Evolutionary conservation across 2,113 vertebrate genomes (phyloP), one percentile per base, ranked within the genome.

Genomic region (Oncorhynchus keta): DNA sequence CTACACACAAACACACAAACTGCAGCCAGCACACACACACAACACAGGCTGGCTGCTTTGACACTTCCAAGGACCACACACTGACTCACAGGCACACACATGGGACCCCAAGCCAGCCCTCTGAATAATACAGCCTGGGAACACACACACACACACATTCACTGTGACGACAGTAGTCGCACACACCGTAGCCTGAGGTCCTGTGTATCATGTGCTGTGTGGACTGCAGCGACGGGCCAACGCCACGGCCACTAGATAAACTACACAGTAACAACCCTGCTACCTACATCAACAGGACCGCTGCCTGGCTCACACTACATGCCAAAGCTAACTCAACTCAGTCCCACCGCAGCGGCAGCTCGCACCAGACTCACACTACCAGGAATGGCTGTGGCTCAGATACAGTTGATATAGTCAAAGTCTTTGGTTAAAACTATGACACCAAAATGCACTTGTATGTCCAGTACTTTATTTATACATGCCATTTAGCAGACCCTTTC

Each of bases 41-140:
- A 80, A 70, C 84, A 84, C 86, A 90, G 75, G 74, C 86, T 86
- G 61, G 12, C 71, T 78, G 84, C 85, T 86, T 83, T 81, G 88
- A 93, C 88, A 91, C 90, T 87, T 90, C 78, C 88, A 89, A 76
- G 84, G 92, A 92, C 92, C 92, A 92, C 92, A 93, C 90, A 92
- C 84, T 82, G 86, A 85, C 81, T 86, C 84, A 76, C 65, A 72
- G 67, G 76, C 18, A 80, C 79, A 77, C 85, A 87, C 72, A 82
- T 83, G 78, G 70, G 70, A 83, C 78, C 78, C 79, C 79, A 76
- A 62, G 55, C 32, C 6, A 24, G 28, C 57, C 4, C 18, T 45
- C 57, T 73, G 62, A 11, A 45, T 45, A 45, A 45, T 14, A 30
- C 65, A 30, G 13, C 12, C 26, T 16, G 73, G 48, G 67, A 82